Base-by-base conservation (phyloP, 2,113 vertebrate genomes). In the Poecilia latipinna region DNA sequence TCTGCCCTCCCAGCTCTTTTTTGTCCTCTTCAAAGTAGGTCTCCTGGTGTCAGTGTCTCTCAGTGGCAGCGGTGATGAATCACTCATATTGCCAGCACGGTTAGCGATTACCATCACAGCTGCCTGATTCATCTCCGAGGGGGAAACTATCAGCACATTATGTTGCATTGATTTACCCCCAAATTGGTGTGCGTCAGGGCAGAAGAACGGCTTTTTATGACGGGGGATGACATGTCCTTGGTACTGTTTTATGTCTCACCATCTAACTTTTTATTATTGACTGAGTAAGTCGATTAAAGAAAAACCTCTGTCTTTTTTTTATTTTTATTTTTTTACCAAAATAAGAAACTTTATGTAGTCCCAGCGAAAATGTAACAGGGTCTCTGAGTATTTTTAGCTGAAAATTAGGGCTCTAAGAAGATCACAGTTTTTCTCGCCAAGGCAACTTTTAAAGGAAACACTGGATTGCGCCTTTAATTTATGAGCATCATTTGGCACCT, bases 81-180 rank as follows among this genome's bases (percentile, higher is more conserved):
- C 81, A 84, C 79, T 77, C 83, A 82, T 80, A 44, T 75, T 39
- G 79, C 72, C 82, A 29, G 83, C 68, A 67, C 80, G 74, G 85
- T 90, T 89, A 80, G 84, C 35, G 77, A 80, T 79, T 85, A 77
- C 83, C 80, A 57, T 77, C 84, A 74, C 65, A 77, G 85, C 89
- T 84, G 88, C 89, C 82, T 72, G 85, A 80, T 88, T 79, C 83
- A 74, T 78, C 77, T 88, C 78, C 77, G 60, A 70, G 64, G 67
- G 72, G 75, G 74, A 82, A 89, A 86, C 87, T 75, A 81, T 84
- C 79, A 54, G 83, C 81, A 62, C 82, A 85, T 86, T 86, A 89
- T 85, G 70, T 82, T 35, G 66, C 82, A 91, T 90, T 84, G 89
- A 91, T 91, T 84, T 66, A 62, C 42, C 85, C 79, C 62, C 39